Evolutionary conservation across 2,888 invertebrate species (phyloP).

Genomic region (Eilema griseolum): DNA sequence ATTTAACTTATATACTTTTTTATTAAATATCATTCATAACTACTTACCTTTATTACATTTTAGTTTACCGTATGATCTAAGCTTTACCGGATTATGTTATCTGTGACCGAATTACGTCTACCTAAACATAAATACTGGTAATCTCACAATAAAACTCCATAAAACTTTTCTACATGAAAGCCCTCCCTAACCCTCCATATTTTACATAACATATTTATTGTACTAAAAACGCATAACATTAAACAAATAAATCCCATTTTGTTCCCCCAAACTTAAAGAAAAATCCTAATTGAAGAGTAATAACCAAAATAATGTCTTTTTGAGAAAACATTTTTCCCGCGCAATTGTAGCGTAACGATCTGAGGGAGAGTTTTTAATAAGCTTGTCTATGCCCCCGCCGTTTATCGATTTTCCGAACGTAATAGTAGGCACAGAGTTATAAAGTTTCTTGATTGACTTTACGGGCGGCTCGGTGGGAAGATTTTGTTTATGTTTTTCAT

Average conservation of each 20-base stretch:
- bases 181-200: neutral
- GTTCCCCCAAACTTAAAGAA: constrained; percentile 32
- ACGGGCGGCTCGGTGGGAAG: neutral
- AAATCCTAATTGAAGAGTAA: constrained; percentile 50
- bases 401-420: constrained; percentile 32
- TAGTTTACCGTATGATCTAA: too few relatives aligned
- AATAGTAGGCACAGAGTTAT: constrained; percentile 20
- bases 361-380: constrained; percentile 42
- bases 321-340: constrained; percentile 37
- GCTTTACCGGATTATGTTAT: neutral
- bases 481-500: constrained; percentile 19
- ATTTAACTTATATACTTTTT: too few relatives aligned
- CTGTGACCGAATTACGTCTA: neutral
- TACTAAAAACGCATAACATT: constrained; percentile 37
- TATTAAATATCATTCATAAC: too few relatives aligned
- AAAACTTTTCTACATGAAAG: neutral
- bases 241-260: constrained; percentile 41
- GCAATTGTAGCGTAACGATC: constrained; percentile 34
- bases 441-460: constrained; percentile 40
- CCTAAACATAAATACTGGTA: constrained; percentile 1
- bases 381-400: constrained; percentile 35
- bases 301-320: constrained; percentile 51
- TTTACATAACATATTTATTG: constrained; percentile 20
- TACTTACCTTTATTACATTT: neutral
- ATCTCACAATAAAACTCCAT: neutral